A percentile compares a stretch with the other conserved stretches of the same genome.
Conservation (phyloP, 2,797 vertebrate species). For the Schizopygopsis pylzovi region DNA sequence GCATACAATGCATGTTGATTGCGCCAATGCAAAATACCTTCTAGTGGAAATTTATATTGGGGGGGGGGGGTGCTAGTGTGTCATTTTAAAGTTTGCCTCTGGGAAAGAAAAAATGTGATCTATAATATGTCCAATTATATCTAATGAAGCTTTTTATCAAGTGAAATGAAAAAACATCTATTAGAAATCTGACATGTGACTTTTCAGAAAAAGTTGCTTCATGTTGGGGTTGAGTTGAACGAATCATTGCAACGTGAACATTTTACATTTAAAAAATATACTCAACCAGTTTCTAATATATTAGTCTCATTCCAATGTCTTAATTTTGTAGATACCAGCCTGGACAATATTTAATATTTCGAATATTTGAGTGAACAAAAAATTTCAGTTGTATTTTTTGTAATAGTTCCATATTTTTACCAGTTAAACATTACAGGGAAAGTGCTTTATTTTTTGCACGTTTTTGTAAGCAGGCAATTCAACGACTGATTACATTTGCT, state of each 20-base stretch:
- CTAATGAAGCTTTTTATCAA: background rate
- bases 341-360: background rate
- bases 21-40: background rate
- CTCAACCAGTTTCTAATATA: background rate
- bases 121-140: background rate
- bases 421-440: background rate
- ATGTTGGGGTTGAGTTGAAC: background rate
- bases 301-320: background rate
- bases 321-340: background rate
- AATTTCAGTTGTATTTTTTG: background rate
- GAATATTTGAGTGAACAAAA: background rate
- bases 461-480: background rate
- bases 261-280: background rate
- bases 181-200: background rate
- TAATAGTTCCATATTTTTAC: background rate
- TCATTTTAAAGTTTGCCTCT: background rate
- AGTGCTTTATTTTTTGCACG: background rate
- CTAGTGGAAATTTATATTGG: background rate
- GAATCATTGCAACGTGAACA: background rate
- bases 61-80: background rate
- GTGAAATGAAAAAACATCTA: background rate
- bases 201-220: background rate
- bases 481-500: background rate
- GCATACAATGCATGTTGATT: constrained; percentile 33
- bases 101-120: background rate